These are phyloP conservation scores for Gonatopus flavifemur DNA, from an alignment of 1,140 invertebrate genomes.

Conservation along the genomic window DNA sequence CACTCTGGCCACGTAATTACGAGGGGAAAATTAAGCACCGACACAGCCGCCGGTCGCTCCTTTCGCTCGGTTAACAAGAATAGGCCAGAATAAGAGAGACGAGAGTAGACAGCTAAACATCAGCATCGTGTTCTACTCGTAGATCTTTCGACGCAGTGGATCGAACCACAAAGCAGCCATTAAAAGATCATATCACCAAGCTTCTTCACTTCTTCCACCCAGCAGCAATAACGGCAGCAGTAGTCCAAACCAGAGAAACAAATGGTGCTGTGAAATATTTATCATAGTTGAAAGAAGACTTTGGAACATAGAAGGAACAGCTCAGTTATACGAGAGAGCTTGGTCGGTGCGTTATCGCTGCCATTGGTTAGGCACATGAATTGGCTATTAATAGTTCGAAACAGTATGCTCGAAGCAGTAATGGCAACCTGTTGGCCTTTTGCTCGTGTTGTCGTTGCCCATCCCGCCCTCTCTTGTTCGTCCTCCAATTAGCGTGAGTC, in stretches of 20 bases:
- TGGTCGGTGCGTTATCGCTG: too few relatives aligned
- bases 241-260: too few relatives aligned
- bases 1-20: constrained; percentile 51
- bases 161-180: constrained; percentile 58
- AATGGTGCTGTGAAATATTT: too few relatives aligned
- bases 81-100: constrained; percentile 13
- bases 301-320: too few relatives aligned
- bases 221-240: too few relatives aligned
- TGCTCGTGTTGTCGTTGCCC: constrained; percentile 33
- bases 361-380: constrained; percentile 39
- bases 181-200: constrained; percentile 59
- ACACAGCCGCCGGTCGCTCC: constrained; percentile 52
- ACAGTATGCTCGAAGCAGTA: constrained; percentile 49
- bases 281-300: too few relatives aligned
- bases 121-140: constrained; percentile 42
- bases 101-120: constrained; percentile 30
- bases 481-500: constrained; percentile 44
- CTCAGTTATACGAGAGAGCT: too few relatives aligned
- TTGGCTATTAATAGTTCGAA: constrained; percentile 49
- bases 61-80: constrained; percentile 44
- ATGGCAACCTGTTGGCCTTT: constrained; percentile 47
- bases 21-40: constrained; percentile 57
- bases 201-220: too few relatives aligned
- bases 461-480: constrained; percentile 22
- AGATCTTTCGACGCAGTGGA: constrained; percentile 55